phyloP scores from a whole-genome alignment of 2,113 vertebrate genomes.

The Oplegnathus fasciatus region DNA sequence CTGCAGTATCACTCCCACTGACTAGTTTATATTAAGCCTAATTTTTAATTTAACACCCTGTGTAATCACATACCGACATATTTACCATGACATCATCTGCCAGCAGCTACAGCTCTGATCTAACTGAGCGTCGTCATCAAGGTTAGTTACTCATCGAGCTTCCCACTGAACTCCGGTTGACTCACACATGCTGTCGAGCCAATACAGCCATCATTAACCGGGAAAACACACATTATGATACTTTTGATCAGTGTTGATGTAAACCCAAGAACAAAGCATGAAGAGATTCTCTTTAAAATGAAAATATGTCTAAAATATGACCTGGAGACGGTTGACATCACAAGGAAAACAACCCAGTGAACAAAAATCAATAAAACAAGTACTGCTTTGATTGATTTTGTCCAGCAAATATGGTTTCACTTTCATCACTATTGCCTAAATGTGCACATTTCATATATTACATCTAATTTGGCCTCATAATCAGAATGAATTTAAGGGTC shows the following conservation, averaged over 20 bases:
- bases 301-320: no score
- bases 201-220: neutral
- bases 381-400: no score
- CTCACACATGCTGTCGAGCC: conserved; percentile 30
- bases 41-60: neutral
- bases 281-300: neutral
- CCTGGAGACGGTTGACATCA: neutral
- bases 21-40: neutral
- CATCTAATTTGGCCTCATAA: neutral
- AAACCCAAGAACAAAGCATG: neutral
- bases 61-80: neutral
- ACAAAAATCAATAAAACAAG: neutral
- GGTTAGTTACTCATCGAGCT: conserved; percentile 39
- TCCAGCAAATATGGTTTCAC: neutral
- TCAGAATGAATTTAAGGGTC: neutral
- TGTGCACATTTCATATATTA: neutral
- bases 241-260: neutral
- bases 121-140: neutral
- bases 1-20: neutral
- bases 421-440: neutral
- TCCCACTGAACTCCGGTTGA: conserved; percentile 31
- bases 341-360: neutral
- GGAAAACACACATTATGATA: neutral
- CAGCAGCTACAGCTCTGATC: conserved; percentile 36
- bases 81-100: conserved; percentile 46